Evolutionary conservation across 2,888 invertebrate species (phyloP).

Genomic region (Drosophila helvetica): DNA sequence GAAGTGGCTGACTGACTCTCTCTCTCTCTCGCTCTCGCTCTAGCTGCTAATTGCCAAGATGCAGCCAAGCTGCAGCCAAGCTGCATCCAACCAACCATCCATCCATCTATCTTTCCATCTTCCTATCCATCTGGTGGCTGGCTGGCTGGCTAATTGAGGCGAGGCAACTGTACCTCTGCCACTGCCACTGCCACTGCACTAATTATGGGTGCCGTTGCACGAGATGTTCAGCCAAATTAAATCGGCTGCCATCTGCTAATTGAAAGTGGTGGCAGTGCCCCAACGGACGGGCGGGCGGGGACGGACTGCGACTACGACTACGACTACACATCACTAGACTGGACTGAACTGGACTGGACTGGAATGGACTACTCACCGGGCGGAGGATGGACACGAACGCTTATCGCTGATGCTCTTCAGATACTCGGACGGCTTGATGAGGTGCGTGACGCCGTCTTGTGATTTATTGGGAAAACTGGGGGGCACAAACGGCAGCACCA

Average conservation of each 20-base stretch:
- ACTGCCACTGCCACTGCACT: constrained; percentile 59
- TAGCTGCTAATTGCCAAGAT: constrained; percentile 55
- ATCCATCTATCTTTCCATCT: constrained; percentile 29
- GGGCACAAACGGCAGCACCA: constrained; percentile 94
- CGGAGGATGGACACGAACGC: constrained; percentile 85
- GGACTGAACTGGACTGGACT: neutral
- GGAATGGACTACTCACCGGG: constrained; percentile 81
- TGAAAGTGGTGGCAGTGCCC: constrained; percentile 20
- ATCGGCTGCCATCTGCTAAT: constrained; percentile 36
- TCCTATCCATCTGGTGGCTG: constrained; percentile 41
- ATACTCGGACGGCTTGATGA: constrained; percentile 97
- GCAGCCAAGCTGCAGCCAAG: constrained; percentile 40
- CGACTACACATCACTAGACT: neutral
- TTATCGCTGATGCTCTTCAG: constrained; percentile 91
- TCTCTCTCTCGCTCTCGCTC: neutral
- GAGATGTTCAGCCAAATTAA: constrained; percentile 63
- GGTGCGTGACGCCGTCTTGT: constrained; percentile 90
- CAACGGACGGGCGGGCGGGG: neutral
- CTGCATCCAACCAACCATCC: constrained; percentile 34
- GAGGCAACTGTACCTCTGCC: constrained; percentile 68
- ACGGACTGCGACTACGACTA: neutral
- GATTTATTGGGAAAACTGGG: constrained; percentile 91
- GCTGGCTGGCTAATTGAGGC: constrained; percentile 65
- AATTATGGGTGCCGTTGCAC: constrained; percentile 65
- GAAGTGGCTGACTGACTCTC: constrained; percentile 17